phyloP scores from a whole-genome alignment of 2,888 invertebrate genomes.

The Drosophila mulleri region DNA sequence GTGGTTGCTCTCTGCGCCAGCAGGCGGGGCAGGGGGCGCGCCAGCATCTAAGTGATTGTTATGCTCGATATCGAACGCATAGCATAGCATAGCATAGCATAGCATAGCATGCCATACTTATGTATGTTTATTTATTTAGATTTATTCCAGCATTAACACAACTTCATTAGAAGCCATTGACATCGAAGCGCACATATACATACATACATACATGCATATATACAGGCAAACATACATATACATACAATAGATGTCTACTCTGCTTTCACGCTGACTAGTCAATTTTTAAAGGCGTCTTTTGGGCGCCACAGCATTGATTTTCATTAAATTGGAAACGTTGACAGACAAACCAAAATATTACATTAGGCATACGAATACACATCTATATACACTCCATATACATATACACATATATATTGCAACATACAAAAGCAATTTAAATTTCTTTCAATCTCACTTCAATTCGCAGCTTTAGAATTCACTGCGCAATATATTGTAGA shows the following conservation, averaged over 20 bases:
- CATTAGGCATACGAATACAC: not conserved
- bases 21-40: not conserved
- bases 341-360: slow-evolving; percentile 5
- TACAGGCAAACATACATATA: no score
- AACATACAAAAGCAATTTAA: slow-evolving; percentile 13
- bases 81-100: not conserved
- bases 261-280: slow-evolving; percentile 41
- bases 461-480: not conserved
- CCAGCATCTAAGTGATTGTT: slow-evolving; percentile 52
- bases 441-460: slow-evolving; percentile 17
- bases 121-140: slow-evolving; percentile 42
- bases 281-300: slow-evolving; percentile 42
- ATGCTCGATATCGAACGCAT: slow-evolving; percentile 38
- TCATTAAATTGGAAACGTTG: slow-evolving; percentile 22
- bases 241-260: not conserved
- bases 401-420: not conserved
- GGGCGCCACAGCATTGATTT: slow-evolving; percentile 43
- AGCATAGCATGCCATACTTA: slow-evolving; percentile 5
- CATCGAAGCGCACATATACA: slow-evolving; percentile 3
- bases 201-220: not conserved
- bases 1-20: not conserved
- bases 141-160: slow-evolving; percentile 28
- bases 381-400: not conserved
- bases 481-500: slow-evolving; percentile 7
- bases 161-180: slow-evolving; percentile 60